Evolutionary conservation across 2,113 vertebrate species (phyloP).

Genomic region (Typhlomys cinereus): DNA sequence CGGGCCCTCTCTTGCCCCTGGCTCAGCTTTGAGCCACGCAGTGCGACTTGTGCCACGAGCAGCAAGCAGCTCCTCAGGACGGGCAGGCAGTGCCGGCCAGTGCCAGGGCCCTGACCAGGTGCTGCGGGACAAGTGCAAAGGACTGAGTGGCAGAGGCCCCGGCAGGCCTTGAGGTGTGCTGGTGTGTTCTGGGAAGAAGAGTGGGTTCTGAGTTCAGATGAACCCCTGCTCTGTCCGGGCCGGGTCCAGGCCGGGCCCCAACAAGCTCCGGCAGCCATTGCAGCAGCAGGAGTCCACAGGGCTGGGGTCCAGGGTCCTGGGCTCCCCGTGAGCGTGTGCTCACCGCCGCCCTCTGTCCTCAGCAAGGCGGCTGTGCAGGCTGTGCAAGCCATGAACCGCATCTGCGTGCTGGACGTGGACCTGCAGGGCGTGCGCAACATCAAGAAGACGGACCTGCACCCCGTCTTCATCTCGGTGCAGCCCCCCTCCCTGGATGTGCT

Average conservation of each 20-base stretch:
- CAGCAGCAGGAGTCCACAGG: neutral
- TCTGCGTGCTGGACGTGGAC: slow-evolving; percentile 96
- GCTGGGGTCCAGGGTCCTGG: neutral
- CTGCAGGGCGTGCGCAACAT: slow-evolving; percentile 97
- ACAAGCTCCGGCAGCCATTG: neutral
- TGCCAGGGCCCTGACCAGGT: neutral
- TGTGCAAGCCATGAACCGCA: slow-evolving; percentile 95
- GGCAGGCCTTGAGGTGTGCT: neutral
- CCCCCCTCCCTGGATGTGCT: slow-evolving; percentile 91
- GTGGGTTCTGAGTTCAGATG: neutral
- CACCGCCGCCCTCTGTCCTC: neutral
- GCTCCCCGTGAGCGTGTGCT: neutral
- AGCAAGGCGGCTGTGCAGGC: slow-evolving; percentile 94
- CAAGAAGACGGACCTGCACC: slow-evolving; percentile 92
- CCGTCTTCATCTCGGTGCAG: slow-evolving; percentile 96
- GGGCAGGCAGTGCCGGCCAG: neutral
- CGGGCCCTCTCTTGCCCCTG: neutral
- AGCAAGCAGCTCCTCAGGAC: neutral
- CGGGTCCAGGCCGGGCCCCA: neutral
- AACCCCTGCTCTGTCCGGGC: neutral
- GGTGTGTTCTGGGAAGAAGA: neutral
- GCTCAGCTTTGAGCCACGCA: neutral
- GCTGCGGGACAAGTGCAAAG: neutral
- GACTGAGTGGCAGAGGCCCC: neutral
- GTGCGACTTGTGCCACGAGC: neutral